Evolutionary conservation across 2,888 invertebrate genomes (phyloP).

Genomic region (Meandrusa payeni): DNA sequence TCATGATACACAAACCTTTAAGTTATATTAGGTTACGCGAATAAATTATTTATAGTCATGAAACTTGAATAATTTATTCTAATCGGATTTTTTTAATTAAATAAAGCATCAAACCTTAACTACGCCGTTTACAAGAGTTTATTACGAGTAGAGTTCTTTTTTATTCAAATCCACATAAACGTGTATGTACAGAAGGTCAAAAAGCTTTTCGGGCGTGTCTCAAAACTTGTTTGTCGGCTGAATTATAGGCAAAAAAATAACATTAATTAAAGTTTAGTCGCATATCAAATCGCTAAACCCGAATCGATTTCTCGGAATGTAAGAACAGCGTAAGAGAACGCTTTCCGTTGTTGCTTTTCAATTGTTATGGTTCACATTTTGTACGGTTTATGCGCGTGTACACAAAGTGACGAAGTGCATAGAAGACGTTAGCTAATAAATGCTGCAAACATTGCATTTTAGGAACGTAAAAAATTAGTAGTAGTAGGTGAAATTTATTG

Average conservation of each 20-base stretch:
- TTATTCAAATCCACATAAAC: no score
- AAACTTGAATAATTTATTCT: no score
- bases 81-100: no score
- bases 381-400: slow-evolving; percentile 5
- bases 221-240: slow-evolving; percentile 38
- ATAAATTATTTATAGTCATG: background rate
- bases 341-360: slow-evolving; percentile 4
- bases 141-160: no score
- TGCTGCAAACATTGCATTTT: no score
- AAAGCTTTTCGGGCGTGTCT: background rate
- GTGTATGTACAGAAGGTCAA: background rate
- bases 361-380: slow-evolving; percentile 13
- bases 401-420: background rate
- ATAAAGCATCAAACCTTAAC: no score
- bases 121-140: no score
- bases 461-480: no score
- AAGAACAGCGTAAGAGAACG: background rate
- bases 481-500: no score
- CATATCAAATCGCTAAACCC: slow-evolving; percentile 37
- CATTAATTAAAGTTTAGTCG: slow-evolving; percentile 33
- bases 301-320: slow-evolving; percentile 21
- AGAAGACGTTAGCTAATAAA: no score
- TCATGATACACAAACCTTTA: no score
- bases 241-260: slow-evolving; percentile 35
- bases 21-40: no score